Base-by-base conservation (phyloP, 2,797 vertebrate species). In the Cuniculus paca region DNA sequence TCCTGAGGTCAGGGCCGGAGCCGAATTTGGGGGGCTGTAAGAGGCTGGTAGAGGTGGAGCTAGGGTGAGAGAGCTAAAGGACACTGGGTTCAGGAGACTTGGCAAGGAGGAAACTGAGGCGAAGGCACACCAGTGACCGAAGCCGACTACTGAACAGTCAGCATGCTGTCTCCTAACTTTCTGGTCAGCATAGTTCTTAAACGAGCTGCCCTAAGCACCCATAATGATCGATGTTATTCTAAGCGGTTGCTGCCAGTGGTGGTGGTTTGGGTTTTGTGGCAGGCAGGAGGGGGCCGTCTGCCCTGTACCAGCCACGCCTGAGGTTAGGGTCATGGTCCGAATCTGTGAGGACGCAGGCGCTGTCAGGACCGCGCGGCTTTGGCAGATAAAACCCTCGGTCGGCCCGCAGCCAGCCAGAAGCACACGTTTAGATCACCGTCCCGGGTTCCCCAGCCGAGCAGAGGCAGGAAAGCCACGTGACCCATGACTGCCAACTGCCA, bases 1-100 rank as follows among this genome's bases (percentile, higher is more conserved):
- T 39, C 34, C 58, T n/a, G 16, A 31, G 26, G 24, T 56, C 78
- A 48, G n/a, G 56, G 78, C n/a, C 48, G 56, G n/a, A 63, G 58
- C 65, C 8, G 54, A 6, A 42, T 2, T 3, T 8, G 24, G 24
- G 8, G 9, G 58, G 5, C 0, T 28, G 3, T 6, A 45, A 34
- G 56, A 10, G 34, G 22, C 5, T 42, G 36, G 16, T 19, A 2
- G 60, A n/a, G 22, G 2, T 9, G 13, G 36, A 77, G 39, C 70
- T 31, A 3, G 3, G 16, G 34, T 2, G 54, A 60, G 34, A 22
- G 1, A 56, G 39, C 3, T 13, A 11, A 12, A 48, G 48, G 60
- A 80, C 6, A 13, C 2, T 12, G n/a, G 6, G 4, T n/a, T 58
- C 48, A 58, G 80, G 58, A 17, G 75, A 6, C 7, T 6, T 72